These are phyloP conservation scores for Coendou prehensilis DNA, from an alignment of 2,797 vertebrate species.

Conservation along the genomic window DNA sequence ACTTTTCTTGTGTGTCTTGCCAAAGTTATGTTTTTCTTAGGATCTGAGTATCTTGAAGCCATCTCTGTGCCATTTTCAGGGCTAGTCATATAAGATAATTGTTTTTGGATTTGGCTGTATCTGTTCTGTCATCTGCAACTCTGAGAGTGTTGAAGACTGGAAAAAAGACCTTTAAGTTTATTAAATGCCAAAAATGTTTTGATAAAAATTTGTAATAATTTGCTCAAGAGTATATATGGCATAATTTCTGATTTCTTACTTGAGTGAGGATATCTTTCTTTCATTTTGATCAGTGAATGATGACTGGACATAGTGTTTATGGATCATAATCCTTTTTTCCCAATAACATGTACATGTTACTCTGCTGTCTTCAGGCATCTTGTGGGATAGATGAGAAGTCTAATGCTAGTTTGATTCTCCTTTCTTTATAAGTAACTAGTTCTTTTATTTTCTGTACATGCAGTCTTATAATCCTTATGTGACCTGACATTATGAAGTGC, in stretches of 20 bases:
- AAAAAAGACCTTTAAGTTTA: conserved; percentile 21
- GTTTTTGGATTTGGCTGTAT: conserved; percentile 38
- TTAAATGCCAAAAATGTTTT: conserved; percentile 8
- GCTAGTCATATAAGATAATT: neutral
- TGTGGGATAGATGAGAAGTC: neutral
- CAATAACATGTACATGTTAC: neutral
- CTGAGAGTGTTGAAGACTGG: conserved; percentile 5
- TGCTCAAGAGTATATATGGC: neutral
- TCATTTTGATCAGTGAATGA: conserved; percentile 51
- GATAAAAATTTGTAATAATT: conserved; percentile 55
- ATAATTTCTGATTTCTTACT: conserved; percentile 61
- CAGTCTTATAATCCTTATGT: neutral
- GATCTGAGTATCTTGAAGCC: conserved; percentile 46
- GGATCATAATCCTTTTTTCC: neutral
- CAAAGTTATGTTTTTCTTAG: conserved; percentile 60
- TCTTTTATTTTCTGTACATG: conserved; percentile 12
- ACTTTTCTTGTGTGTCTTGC: conserved; percentile 46
- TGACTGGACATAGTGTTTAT: neutral
- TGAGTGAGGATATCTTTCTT: conserved; percentile 51
- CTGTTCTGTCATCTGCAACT: neutral
- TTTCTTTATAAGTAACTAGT: neutral
- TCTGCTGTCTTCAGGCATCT: neutral
- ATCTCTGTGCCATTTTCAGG: conserved; percentile 21
- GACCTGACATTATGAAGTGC: neutral
- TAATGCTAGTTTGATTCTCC: conserved; percentile 28